phyloP scores from a whole-genome alignment of 1,140 invertebrate genomes.

The Thaumatotibia leucotreta region DNA sequence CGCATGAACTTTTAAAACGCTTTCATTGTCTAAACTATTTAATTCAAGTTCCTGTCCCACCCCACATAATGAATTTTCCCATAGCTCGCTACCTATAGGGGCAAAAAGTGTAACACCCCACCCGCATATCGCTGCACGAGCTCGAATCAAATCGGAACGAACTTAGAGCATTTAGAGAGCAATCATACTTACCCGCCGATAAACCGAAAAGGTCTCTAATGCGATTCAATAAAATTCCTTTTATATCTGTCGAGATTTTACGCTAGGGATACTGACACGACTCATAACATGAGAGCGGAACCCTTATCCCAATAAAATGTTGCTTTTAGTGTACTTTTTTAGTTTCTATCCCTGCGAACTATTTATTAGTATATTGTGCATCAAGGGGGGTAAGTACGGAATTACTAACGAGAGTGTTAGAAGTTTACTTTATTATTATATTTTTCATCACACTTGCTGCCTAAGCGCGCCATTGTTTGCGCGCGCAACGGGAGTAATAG shows the following conservation, averaged over 20 bases:
- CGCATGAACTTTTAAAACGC: constrained; percentile 40
- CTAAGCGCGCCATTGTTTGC: too few relatives aligned
- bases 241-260: background rate
- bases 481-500: too few relatives aligned
- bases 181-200: constrained; percentile 15
- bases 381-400: too few relatives aligned
- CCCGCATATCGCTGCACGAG: constrained; percentile 55
- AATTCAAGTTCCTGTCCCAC: background rate
- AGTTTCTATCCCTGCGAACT: too few relatives aligned
- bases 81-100: constrained; percentile 23
- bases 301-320: background rate
- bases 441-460: too few relatives aligned
- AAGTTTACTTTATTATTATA: too few relatives aligned
- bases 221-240: background rate
- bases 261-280: background rate
- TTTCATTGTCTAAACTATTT: constrained; percentile 30
- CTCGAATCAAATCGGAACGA: constrained; percentile 62
- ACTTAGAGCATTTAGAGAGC: constrained; percentile 54
- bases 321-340: background rate
- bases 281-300: background rate
- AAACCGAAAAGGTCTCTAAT: background rate
- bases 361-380: too few relatives aligned
- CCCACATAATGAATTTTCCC: background rate
- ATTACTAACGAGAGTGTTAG: too few relatives aligned
- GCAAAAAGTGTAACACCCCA: constrained; percentile 49